Base-by-base conservation (phyloP, 2,113 vertebrate genomes). In the Siphamia tubifer region DNA sequence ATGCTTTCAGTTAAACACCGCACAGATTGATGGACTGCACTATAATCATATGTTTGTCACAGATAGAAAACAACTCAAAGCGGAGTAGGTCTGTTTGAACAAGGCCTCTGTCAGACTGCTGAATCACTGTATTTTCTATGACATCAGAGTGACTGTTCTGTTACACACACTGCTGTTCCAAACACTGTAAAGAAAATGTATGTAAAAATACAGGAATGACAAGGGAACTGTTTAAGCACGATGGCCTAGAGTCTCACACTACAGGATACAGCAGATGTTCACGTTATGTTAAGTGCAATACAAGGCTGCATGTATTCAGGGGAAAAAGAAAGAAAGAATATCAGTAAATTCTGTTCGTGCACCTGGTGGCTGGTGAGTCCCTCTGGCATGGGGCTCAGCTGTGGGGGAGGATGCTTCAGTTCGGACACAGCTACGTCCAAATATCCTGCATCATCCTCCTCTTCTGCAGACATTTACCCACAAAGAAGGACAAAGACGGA, bases 331-430 rank as follows among this genome's bases (percentile, higher is more conserved):
- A 16, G 16, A n/a, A 16, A 4, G 23, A 30, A 36, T 20, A n/a
- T 57, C 5, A 19, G n/a, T 2, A 13, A 17, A 21, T 43, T 23
- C 21, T 28, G 44, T 30, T 15, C 38, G 27, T 47, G 61, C 51
- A 98, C 96, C 96, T 99, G 97, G 79, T 98, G 95, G 1, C 91
- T 95, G 84, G 85, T 97, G 60, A 98, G 93, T 35, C 96, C 96
- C 1, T 95, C 93, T 0, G 97, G 97, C 94, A 97, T 98, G 27
- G 96, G 94, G 40, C 95, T 93, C 60, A 99, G 92, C 71, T 98
- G 92, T 0, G 96, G 94, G 0, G 94, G 94, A 0, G 95, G 94
- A 49, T 96, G 95, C 74, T 94, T 95, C 57, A 91, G 69, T 17
- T 98, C 96, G 0, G 94, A 93, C 58, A 97, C 89, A 0, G 91